Percentiles rank a stretch among this genome's conserved stretches.
Conservation (phyloP, 2,888 invertebrate genomes). For the Chaetogeoica ovagalla region DNA sequence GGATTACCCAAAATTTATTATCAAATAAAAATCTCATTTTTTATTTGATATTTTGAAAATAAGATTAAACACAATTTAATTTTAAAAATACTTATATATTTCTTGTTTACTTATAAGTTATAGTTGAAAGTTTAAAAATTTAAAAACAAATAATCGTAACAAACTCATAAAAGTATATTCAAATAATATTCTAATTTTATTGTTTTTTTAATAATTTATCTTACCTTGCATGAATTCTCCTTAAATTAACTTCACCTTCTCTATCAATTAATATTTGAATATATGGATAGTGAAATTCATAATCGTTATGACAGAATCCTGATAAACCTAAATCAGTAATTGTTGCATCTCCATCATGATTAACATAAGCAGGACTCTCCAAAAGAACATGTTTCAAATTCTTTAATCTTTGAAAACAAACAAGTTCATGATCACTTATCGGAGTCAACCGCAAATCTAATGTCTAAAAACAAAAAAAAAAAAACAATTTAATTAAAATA, state of each 20-base stretch:
- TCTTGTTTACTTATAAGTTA: no score
- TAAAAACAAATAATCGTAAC: background rate
- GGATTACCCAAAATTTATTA: no score
- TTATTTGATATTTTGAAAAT: no score
- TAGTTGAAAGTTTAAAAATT: no score
- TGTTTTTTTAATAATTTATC: background rate
- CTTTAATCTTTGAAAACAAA: slow-evolving; percentile 64
- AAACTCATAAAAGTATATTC: background rate
- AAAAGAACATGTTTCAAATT: slow-evolving; percentile 64
- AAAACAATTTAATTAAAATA: background rate
- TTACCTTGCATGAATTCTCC: slow-evolving; percentile 35
- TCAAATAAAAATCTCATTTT: no score
- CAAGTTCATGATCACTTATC: slow-evolving; percentile 66
- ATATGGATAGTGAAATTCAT: slow-evolving; percentile 18
- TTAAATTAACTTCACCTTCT: slow-evolving; percentile 23
- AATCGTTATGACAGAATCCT: slow-evolving; percentile 36
- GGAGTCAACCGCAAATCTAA: slow-evolving; percentile 65
- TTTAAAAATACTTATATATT: no score
- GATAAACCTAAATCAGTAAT: slow-evolving; percentile 46
- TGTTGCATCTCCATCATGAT: slow-evolving; percentile 46
- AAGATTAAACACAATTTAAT: no score
- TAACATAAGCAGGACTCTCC: slow-evolving; percentile 60
- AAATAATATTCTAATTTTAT: background rate
- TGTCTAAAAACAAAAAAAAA: slow-evolving; percentile 58
- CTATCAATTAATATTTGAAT: slow-evolving; percentile 44